Evolutionary conservation across 2,888 invertebrate genomes (phyloP).

Genomic region (Hyposoter didymator): DNA sequence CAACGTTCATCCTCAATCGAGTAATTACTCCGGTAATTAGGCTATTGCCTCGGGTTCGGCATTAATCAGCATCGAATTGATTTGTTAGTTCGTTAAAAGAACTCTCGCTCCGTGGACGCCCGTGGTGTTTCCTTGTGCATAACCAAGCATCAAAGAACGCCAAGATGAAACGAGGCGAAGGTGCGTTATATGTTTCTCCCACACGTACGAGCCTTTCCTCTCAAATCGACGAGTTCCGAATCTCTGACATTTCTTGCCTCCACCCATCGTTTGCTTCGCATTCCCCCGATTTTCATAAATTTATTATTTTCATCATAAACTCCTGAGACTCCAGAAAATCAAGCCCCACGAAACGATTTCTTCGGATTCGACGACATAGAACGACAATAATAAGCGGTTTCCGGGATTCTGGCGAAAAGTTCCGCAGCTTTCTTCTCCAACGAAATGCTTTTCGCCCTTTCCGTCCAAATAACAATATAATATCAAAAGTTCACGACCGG

Average conservation of each 20-base stretch:
- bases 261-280: not conserved
- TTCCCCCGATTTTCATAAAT: not conserved
- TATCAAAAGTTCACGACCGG: not conserved
- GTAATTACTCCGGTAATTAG: slow-evolving; percentile 79
- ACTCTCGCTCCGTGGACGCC: slow-evolving; percentile 63
- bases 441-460: not conserved
- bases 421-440: not conserved
- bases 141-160: slow-evolving; percentile 44
- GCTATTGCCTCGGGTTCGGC: slow-evolving; percentile 74
- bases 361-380: not conserved
- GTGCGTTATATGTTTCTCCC: slow-evolving; percentile 18
- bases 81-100: slow-evolving; percentile 78
- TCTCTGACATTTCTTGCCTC: not conserved
- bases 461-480: not conserved
- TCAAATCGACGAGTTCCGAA: not conserved
- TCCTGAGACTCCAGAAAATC: not conserved
- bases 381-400: not conserved
- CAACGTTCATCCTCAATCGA: slow-evolving; percentile 73
- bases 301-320: not conserved
- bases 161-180: slow-evolving; percentile 44
- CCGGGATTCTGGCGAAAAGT: not conserved
- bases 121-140: slow-evolving; percentile 59
- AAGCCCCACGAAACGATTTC: not conserved
- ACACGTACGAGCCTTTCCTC: not conserved
- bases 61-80: slow-evolving; percentile 82